Evolutionary conservation across 2,888 invertebrate species (phyloP).

Genomic region (Phania funesta): DNA sequence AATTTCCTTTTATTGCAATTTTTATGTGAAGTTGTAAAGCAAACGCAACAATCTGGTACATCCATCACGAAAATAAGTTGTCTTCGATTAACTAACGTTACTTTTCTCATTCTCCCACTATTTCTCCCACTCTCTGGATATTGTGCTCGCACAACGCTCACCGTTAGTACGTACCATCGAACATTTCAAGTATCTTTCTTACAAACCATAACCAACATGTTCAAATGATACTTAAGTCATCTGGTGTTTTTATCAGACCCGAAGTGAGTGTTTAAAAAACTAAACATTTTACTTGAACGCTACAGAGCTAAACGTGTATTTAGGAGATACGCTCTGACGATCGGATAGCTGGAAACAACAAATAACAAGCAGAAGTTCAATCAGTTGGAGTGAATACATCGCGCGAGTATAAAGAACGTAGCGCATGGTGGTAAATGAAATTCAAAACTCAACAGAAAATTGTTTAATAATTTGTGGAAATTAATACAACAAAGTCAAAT

Average conservation of each 20-base stretch:
- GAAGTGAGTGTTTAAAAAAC: constrained; percentile 17
- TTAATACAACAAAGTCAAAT: constrained; percentile 35
- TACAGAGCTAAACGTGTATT: constrained; percentile 35
- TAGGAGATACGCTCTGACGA: constrained; percentile 64
- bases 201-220: constrained; percentile 36
- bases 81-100: neutral
- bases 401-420: constrained; percentile 58
- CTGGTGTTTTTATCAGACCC: constrained; percentile 37
- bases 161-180: neutral
- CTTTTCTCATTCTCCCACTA: constrained; percentile 43
- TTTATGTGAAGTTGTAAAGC: neutral
- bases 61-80: constrained; percentile 14
- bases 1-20: neutral
- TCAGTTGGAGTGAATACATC: constrained; percentile 62
- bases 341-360: constrained; percentile 44
- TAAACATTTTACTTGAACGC: neutral
- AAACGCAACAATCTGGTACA: constrained; percentile 41
- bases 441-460: constrained; percentile 26
- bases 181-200: neutral
- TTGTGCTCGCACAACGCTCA: neutral
- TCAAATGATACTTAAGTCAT: constrained; percentile 15
- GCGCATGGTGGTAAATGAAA: constrained; percentile 49
- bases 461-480: constrained; percentile 38
- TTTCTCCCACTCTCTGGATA: constrained; percentile 12
- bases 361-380: constrained; percentile 32